A percentile compares a stretch with the other conserved stretches of the same genome.
phyloP scores from a whole-genome alignment of 1,140 invertebrate genomes.

The Cotesia vestalis region DNA sequence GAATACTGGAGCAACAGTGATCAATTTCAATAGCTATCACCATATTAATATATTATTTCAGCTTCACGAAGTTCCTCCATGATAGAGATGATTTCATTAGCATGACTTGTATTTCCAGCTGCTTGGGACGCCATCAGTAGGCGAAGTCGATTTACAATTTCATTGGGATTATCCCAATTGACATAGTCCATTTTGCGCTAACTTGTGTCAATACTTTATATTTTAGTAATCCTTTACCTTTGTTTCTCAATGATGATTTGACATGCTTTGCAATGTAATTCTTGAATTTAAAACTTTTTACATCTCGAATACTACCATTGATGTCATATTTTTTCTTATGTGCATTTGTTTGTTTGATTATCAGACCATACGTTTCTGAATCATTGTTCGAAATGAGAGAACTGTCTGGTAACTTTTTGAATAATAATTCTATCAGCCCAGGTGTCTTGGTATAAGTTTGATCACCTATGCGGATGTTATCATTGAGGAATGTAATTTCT shows the following conservation, averaged over 20 bases:
- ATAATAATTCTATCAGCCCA: conserved; percentile 11
- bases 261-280: too few relatives aligned
- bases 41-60: conserved; percentile 15
- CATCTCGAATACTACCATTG: neutral
- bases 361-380: conserved; percentile 14
- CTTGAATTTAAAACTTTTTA: neutral
- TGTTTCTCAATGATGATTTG: too few relatives aligned
- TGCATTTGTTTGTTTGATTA: conserved; percentile 22
- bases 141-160: conserved; percentile 9
- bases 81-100: conserved; percentile 21
- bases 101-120: conserved; percentile 7
- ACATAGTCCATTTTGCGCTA: conserved; percentile 6
- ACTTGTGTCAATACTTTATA: neutral
- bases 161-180: conserved; percentile 15
- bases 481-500: too few relatives aligned
- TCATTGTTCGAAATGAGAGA: neutral
- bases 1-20: neutral
- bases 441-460: neutral
- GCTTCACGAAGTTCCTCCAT: conserved; percentile 20
- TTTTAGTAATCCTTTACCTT: neutral
- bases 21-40: neutral
- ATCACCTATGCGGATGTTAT: too few relatives aligned
- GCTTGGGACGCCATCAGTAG: conserved; percentile 13
- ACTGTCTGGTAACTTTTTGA: conserved; percentile 18
- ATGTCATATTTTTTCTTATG: conserved; percentile 15